Evolutionary conservation across 92 coral and sea anemone genomes (phyloP), one percentile per base, ranked within the genome.

Genomic region (Paramuricea clavata): DNA sequence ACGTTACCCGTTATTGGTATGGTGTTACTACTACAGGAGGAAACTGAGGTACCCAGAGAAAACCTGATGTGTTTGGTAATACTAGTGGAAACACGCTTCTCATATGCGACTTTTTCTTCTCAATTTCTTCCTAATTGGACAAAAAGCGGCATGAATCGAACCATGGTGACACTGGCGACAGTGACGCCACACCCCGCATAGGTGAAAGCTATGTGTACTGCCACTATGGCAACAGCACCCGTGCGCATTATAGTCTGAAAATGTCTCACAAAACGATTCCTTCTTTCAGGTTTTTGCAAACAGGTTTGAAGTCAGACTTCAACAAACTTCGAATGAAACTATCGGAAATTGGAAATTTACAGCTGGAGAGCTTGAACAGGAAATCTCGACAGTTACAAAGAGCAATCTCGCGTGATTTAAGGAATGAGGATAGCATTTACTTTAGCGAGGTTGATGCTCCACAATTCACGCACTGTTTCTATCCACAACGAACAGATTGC

Each of bases 281-380:
- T 84, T 41, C 87, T 87, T 84, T 41, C 87, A 97, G 99, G 90
- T 97, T 94, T 85, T 91, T 97, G 89, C 97, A 94, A 76, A 94
- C 99, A 26, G 99, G 99, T 15, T 82, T 89, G 49, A 94, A 98
- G 56, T 97, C 99, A 7, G 99, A 97, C 83, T 97, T 97, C 92
- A 97, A 94, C 93, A 94, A 95, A 87, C 93, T 97, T 87, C 88
- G 99, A 87, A 92, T 93, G 83, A 97, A 97, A 83, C 85, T 97
- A 41, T 93, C 99, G 34, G 99, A 97, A 77, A 97, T 97, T 94
- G 96, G 93, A 4, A 76, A 91, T 26, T 82, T 94, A 69, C 98
- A 97, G 59, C 92, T 97, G n/a, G 97, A 91, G 80, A 92, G 90
- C 77, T 91, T 97, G 22, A 89, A 89, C 35, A 91, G 99, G 25